Evolutionary conservation across 2,797 vertebrate genomes (phyloP).

Genomic region (Poliocrania exsul): DNA sequence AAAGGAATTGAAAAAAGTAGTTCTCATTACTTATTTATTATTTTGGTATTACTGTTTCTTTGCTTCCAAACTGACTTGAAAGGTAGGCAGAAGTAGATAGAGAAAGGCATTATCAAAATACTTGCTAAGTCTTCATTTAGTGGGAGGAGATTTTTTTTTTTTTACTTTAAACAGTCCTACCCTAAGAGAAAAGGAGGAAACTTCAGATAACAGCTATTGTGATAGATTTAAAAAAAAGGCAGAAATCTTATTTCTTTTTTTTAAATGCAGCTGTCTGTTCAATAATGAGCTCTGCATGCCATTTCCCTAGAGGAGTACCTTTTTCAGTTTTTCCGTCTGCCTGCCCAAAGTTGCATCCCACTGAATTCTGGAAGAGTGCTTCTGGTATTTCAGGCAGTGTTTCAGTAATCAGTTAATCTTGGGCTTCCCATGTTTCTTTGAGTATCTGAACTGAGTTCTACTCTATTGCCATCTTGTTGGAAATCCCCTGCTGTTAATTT

Average conservation of each 20-base stretch:
- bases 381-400: background rate
- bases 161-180: background rate
- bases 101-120: background rate
- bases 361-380: slow-evolving; percentile 10
- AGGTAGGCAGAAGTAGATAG: background rate
- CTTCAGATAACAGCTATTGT: slow-evolving; percentile 28
- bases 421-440: background rate
- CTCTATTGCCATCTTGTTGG: background rate
- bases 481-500: slow-evolving; percentile 44
- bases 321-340: background rate
- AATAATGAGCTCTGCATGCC: background rate
- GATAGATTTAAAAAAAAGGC: background rate
- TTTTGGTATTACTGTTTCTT: slow-evolving; percentile 10
- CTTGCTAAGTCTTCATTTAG: background rate
- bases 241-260: slow-evolving; percentile 5
- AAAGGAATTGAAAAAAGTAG: slow-evolving; percentile 3
- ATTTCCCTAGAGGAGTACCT: background rate
- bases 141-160: background rate
- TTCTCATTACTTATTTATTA: slow-evolving; percentile 56
- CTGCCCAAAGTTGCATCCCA: background rate
- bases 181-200: slow-evolving; percentile 25
- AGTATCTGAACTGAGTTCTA: background rate
- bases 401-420: background rate
- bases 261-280: background rate
- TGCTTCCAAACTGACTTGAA: slow-evolving; percentile 24